These are phyloP conservation scores for Novumbra hubbsi DNA, from an alignment of 2,797 vertebrate genomes.

Conservation along the genomic window DNA sequence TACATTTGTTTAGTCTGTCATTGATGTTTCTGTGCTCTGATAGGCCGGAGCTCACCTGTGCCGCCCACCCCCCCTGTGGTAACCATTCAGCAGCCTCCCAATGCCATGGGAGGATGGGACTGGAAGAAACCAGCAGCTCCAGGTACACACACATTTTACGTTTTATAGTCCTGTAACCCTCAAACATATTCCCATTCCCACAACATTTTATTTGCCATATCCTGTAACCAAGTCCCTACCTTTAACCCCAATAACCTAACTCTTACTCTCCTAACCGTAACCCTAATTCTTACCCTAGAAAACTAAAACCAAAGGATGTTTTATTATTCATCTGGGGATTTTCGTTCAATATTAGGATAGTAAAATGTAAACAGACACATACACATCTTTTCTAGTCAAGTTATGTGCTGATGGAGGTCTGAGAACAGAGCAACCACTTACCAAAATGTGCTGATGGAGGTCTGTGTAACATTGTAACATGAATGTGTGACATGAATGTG, in stretches of 20 bases:
- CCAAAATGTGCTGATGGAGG: background rate
- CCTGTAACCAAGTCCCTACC: too few relatives aligned
- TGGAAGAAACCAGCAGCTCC: conserved; percentile 83
- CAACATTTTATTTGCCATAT: background rate
- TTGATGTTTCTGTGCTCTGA: conserved; percentile 36
- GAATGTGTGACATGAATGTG: background rate
- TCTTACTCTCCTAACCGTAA: too few relatives aligned
- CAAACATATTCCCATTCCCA: background rate
- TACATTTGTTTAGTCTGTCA: conserved; percentile 10
- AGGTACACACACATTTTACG: conserved; percentile 50
- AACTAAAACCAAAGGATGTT: too few relatives aligned
- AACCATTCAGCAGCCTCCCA: conserved; percentile 89
- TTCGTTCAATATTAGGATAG: too few relatives aligned
- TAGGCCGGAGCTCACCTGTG: conserved; percentile 77
- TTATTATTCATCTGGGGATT: too few relatives aligned
- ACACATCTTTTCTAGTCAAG: background rate
- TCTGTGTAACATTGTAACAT: background rate
- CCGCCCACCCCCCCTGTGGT: conserved; percentile 85
- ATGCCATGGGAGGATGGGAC: conserved; percentile 88
- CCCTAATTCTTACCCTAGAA: too few relatives aligned
- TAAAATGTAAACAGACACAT: too few relatives aligned
- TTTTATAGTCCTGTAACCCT: too few relatives aligned
- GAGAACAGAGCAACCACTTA: background rate
- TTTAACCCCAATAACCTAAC: too few relatives aligned
- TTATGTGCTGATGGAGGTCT: background rate